Evolutionary conservation across 2,113 vertebrate species (phyloP).

Genomic region (Sus scrofa): T2T-Sscrofa CM000817.6:91531501-91532000

Average conservation of each 20-base stretch:
- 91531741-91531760: neutral
- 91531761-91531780: neutral
- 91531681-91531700: neutral
- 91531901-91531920: neutral
- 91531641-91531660: neutral
- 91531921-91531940: neutral
- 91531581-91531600: neutral
- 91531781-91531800: neutral
- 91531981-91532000: slow-evolving; percentile 34
- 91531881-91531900: neutral
- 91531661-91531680: neutral
- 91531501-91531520: neutral
- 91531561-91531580: neutral
- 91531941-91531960: neutral
- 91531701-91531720: neutral
- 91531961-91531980: neutral
- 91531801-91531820: neutral
- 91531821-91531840: neutral
- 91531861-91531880: neutral
- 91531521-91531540: neutral
- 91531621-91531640: neutral
- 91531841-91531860: neutral
- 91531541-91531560: neutral
- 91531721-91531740: neutral
- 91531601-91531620: neutral